Evolutionary conservation across 2,888 invertebrate species (phyloP).

Genomic region (Hirudinaria manillensis): DNA sequence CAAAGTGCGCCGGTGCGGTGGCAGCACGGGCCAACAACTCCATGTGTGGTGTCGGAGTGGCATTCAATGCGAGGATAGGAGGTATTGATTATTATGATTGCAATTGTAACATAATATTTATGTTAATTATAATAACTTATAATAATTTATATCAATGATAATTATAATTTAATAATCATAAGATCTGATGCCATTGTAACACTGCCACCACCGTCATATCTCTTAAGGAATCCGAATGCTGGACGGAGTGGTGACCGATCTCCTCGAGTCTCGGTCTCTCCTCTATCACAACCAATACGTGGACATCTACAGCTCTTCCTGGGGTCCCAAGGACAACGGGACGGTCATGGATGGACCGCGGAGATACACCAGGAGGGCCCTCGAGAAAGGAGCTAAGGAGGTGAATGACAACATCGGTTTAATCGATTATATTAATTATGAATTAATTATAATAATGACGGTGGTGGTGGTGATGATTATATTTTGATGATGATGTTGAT

Average conservation of each 20-base stretch:
- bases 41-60: slow-evolving; percentile 85
- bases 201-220: no score
- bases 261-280: slow-evolving; percentile 49
- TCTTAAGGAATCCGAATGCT: slow-evolving; percentile 49
- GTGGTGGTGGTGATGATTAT: neutral
- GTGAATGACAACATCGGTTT: slow-evolving; percentile 54
- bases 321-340: slow-evolving; percentile 82
- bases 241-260: slow-evolving; percentile 52
- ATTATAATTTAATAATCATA: no score
- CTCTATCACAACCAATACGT: slow-evolving; percentile 46
- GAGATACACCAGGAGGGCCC: slow-evolving; percentile 67
- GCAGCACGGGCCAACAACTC: slow-evolving; percentile 61
- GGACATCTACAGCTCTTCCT: slow-evolving; percentile 52
- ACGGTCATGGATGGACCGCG: slow-evolving; percentile 80
- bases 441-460: neutral
- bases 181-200: no score
- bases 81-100: slow-evolving; percentile 53
- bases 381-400: slow-evolving; percentile 67
- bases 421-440: neutral
- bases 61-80: slow-evolving; percentile 76
- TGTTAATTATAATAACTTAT: neutral
- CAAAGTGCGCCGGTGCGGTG: slow-evolving; percentile 40
- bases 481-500: neutral
- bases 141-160: neutral
- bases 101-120: no score